Base-by-base conservation (phyloP, 2,888 invertebrate genomes). In the Encarsia formosa region DNA sequence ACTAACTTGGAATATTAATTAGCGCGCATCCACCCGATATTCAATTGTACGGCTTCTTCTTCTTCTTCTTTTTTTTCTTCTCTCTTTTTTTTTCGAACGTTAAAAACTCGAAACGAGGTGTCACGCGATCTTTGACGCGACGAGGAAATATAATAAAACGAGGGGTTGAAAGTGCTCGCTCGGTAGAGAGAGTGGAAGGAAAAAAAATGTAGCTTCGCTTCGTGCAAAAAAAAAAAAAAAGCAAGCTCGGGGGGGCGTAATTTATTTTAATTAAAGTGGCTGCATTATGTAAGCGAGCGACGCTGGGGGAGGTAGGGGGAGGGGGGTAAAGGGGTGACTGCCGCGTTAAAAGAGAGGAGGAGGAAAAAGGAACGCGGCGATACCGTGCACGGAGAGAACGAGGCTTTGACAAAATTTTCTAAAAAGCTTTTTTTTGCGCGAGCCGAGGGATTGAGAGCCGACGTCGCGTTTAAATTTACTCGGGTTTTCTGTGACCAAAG, bases 201-300 rank as follows among this genome's bases (percentile, higher is more conserved):
- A 23, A 18, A 16, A 19, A 23, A 18, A 15, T 15, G 18, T 23
- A n/a, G 23, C 8, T 5, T 9, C 6, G 34, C 8, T 15, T 15
- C n/a, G 11, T 11, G 26, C 6, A 26, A 26, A 26, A 11, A 26
- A 11, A 32, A n/a, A 19, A 18, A 3, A 18, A 49, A 32, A 42
- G 31, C 16, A 58, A 47, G 51, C 51, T 48, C 49, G 55, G 54
- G 49, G 48, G 57, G 42, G 52, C 52, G 68, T 71, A 72, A 73
- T 72, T 73, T 69, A 73, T 72, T 73, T 73, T 73, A 73, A 73
- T 72, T 71, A 72, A 67, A 71, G 68, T 70, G 67, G 68, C 66
- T 68, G 70, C 69, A 70, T 70, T 69, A 69, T 68, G 67, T 69
- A 67, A 72, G 66, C 66, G 60, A 57, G 49, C 61, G 56, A 49